Evolutionary conservation across 2,888 invertebrate genomes (phyloP), one percentile per base, ranked within the genome.

Genomic region (Andrena camellia): DNA sequence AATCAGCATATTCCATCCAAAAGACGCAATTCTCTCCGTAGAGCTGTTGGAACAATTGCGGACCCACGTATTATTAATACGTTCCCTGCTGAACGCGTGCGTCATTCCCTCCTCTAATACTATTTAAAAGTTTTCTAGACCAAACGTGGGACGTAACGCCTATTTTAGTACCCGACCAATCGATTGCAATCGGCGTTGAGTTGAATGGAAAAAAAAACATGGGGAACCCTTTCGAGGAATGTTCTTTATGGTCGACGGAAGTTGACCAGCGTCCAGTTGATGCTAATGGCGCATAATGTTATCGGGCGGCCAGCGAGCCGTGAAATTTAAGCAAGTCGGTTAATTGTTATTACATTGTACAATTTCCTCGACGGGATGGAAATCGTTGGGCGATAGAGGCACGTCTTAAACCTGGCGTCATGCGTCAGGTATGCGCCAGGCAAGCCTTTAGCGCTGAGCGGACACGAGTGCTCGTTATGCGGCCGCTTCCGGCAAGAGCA

Each of bases 401-500:
- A 31, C 67, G 67, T 68, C 79, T 67, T 74, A 66, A 76, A 70
- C 50, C 60, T 71, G 69, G 69, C 84, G 80, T 83, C 84, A 80
- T 78, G 80, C 68, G 81, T 78, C 74, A 81, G 77, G 84, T 69
- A 83, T 83, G 84, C 81, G 63, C 59, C 77, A 42, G 42, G 17
- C 42, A 33, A 50, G 78, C 68, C 77, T 78, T 42, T 76, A 71
- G 57, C 54, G 29, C 62, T 42, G 60, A 74, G 69, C 84, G 77
- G 84, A 81, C 81, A 83, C 83, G 74, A 74, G 80, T 42, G 75
- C 78, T 81, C 81, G 85, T 85, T 84, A 85, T 81, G 84, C 69
- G 84, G 75, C 71, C 78, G 84, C 85, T 85, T 85, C 85, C 85
- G 85, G 85, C 84, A 85, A 84, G 71, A 78, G 81, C 71, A 78